These are phyloP conservation scores for Bettongia penicillata DNA, from an alignment of 2,113 vertebrate genomes.

Conservation along the genomic window DNA sequence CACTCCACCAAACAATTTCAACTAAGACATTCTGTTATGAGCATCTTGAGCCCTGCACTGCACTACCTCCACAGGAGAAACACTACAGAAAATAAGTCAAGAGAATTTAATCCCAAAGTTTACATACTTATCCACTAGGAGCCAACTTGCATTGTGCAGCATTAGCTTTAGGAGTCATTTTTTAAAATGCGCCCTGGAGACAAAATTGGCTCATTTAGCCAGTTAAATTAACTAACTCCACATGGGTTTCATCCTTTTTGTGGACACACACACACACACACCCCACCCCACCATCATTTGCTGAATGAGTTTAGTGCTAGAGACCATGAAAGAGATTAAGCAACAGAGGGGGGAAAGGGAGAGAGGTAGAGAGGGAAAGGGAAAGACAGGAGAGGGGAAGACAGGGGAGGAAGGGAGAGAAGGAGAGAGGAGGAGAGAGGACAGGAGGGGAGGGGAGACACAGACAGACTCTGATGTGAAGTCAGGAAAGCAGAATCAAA, in stretches of 20 bases:
- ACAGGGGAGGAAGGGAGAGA: rapidly evolving
- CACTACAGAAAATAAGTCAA: conserved; percentile 46
- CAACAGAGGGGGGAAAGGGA: not conserved
- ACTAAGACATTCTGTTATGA: not conserved
- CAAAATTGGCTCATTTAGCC: conserved; percentile 74
- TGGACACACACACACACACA: not conserved
- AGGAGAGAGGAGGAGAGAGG: too few species aligned
- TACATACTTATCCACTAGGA: conserved; percentile 61
- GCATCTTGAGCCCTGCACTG: not conserved
- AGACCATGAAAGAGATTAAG: not conserved
- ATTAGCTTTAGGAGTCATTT: conserved; percentile 2
- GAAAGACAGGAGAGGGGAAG: too few species aligned
- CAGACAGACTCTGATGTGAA: not conserved
- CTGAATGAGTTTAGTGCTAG: not conserved
- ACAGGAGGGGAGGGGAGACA: not conserved
- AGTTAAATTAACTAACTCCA: conserved; percentile 75
- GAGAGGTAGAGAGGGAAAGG: too few species aligned
- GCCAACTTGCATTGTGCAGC: conserved; percentile 55
- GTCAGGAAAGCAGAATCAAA: not conserved
- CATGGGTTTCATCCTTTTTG: conserved; percentile 72
- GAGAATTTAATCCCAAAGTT: conserved; percentile 62
- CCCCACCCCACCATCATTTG: not conserved
- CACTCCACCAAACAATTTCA: not conserved
- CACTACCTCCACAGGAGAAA: conserved; percentile 35
- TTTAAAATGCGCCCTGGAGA: conserved; percentile 45